phyloP scores from a whole-genome alignment of 2,797 vertebrate genomes.

The Dryobates pubescens region DNA sequence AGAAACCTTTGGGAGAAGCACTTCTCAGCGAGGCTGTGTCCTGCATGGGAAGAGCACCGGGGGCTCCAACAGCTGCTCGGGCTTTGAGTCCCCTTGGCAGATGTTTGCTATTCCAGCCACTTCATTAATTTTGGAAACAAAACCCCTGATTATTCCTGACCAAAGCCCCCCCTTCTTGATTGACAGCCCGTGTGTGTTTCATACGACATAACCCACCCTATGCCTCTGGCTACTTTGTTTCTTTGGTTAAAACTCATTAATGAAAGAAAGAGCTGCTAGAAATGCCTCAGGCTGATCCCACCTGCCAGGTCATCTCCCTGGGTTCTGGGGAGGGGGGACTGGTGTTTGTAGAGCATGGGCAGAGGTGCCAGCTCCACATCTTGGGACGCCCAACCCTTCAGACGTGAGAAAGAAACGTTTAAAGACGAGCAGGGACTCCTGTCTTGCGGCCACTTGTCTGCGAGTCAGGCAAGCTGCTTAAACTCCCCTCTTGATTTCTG shows the following conservation, averaged over 20 bases:
- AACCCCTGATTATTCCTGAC: constrained; percentile 72
- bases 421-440: neutral
- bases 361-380: neutral
- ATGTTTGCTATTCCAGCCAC: constrained; percentile 79
- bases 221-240: neutral
- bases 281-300: neutral
- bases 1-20: constrained; percentile 6
- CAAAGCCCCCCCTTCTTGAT: constrained; percentile 66
- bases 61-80: constrained; percentile 78
- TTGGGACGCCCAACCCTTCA: neutral
- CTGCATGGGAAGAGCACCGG: constrained; percentile 29
- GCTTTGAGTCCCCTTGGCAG: constrained; percentile 77
- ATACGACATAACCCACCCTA: neutral
- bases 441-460: accelerated
- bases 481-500: neutral
- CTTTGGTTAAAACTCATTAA: neutral
- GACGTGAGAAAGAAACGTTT: neutral
- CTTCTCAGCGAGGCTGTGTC: neutral
- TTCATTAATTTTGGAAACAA: constrained; percentile 83
- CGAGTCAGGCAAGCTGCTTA: accelerated
- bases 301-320: neutral
- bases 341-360: neutral
- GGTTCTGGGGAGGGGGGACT: neutral
- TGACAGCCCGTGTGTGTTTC: constrained; percentile 78
- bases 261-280: neutral